Evolutionary conservation across 2,888 invertebrate genomes (phyloP).

Genomic region (Leuctra nigra): DNA sequence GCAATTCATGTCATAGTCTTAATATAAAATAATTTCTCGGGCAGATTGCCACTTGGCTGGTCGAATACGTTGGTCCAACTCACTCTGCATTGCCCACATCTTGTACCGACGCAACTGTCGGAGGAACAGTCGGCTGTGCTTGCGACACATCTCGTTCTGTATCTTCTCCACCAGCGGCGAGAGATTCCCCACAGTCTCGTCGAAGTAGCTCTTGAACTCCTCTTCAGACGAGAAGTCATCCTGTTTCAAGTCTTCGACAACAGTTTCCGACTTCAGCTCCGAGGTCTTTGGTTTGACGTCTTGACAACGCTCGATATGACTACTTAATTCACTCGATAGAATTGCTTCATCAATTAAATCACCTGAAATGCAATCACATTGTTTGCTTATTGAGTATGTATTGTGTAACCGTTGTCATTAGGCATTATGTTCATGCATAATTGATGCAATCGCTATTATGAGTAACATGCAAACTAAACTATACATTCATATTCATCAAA

Average conservation of each 20-base stretch:
- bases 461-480: too few species aligned
- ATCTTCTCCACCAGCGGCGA: slow-evolving; percentile 60
- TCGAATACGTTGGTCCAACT: slow-evolving; percentile 42
- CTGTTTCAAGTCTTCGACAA: not conserved
- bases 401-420: too few species aligned
- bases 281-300: not conserved
- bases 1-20: too few species aligned
- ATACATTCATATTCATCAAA: too few species aligned
- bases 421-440: too few species aligned
- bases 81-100: slow-evolving; percentile 67
- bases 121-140: slow-evolving; percentile 60
- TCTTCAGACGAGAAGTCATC: not conserved
- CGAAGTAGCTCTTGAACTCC: slow-evolving; percentile 24
- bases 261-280: not conserved
- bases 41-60: too few species aligned
- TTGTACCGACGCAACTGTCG: slow-evolving; percentile 60
- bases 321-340: not conserved
- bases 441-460: too few species aligned
- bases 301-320: not conserved
- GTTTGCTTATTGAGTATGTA: too few species aligned
- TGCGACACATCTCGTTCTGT: slow-evolving; percentile 56
- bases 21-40: too few species aligned
- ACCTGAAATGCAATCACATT: not conserved
- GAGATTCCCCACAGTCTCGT: slow-evolving; percentile 51
- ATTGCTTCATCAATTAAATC: slow-evolving; percentile 1